A percentile compares a stretch with the other conserved stretches of the same genome.
These are phyloP conservation scores for Darevskia nairensis DNA, from an alignment of 2,797 vertebrate species.

Conservation along the genomic window DNA sequence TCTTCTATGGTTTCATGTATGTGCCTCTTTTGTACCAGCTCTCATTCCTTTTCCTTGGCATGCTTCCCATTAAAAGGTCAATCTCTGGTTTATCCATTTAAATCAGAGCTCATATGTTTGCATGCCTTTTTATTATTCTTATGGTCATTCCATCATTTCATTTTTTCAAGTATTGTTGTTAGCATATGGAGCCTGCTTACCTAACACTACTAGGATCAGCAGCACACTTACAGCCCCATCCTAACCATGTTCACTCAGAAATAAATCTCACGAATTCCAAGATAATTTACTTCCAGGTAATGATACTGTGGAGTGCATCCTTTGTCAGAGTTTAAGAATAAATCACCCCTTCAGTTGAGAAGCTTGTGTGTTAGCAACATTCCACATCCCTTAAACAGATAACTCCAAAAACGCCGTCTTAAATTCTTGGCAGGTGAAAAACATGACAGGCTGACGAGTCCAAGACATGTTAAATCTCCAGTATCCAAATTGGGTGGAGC, in stretches of 20 bases:
- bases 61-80: background rate
- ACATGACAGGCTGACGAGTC: slow-evolving; percentile 72
- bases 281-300: background rate
- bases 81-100: background rate
- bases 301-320: background rate
- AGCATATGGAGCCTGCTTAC: background rate
- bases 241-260: background rate
- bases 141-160: background rate
- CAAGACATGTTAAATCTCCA: slow-evolving; percentile 86
- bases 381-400: background rate
- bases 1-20: slow-evolving; percentile 9
- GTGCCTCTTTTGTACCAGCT: background rate
- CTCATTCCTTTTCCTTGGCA: background rate
- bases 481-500: slow-evolving; percentile 86
- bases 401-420: slow-evolving; percentile 13
- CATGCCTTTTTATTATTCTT: background rate
- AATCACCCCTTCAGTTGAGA: background rate
- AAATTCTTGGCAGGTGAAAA: slow-evolving; percentile 83
- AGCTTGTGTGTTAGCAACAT: background rate
- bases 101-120: background rate
- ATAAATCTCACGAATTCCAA: background rate
- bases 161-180: background rate
- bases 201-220: background rate
- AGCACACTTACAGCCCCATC: background rate
- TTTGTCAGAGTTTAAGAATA: background rate